phyloP scores from a whole-genome alignment of 2,797 vertebrate species.

The Megalops cyprinoides region DNA sequence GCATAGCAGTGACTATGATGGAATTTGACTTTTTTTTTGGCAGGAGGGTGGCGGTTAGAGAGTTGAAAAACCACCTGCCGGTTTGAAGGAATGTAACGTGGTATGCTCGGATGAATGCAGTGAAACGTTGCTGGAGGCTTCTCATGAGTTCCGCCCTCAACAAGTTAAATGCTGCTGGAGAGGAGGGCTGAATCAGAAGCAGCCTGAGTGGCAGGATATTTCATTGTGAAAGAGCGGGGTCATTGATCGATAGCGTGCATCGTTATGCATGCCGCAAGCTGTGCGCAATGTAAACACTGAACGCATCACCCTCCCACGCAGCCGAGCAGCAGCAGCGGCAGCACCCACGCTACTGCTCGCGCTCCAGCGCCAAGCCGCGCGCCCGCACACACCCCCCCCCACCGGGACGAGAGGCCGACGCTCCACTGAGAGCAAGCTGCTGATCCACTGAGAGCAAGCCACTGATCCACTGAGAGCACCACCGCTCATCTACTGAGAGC shows the following conservation, averaged over 20 bases:
- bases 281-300: constrained; percentile 14
- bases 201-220: constrained; percentile 2
- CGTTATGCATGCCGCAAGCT: constrained; percentile 26
- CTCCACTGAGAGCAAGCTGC: neutral
- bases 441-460: no score
- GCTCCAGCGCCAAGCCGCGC: no score
- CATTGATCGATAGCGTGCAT: constrained; percentile 1
- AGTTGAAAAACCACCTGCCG: no score
- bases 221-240: constrained; percentile 26
- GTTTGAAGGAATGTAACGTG: no score
- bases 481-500: no score
- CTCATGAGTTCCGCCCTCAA: neutral
- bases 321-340: neutral
- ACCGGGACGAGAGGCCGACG: neutral
- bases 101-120: no score
- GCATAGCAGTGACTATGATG: no score
- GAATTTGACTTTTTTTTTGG: no score
- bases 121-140: neutral
- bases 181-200: neutral
- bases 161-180: neutral
- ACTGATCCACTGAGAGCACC: no score
- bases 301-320: constrained; percentile 18
- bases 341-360: constrained; percentile 1
- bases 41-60: no score
- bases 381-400: neutral